Conservation (phyloP, 2,797 vertebrate species). For the Staurois parvus region DNA sequence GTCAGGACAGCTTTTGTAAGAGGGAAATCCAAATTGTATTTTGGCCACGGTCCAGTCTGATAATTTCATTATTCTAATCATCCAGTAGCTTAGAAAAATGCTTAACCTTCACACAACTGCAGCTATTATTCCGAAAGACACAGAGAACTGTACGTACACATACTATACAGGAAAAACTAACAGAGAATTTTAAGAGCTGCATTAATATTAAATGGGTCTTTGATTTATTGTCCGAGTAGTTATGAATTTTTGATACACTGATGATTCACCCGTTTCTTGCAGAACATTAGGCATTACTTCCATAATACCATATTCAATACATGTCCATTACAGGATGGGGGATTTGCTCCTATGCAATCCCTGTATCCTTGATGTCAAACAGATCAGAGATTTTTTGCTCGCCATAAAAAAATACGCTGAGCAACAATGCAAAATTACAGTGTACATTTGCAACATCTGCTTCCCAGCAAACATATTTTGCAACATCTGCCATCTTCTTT, state of each 20-base stretch:
- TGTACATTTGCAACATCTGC: slow-evolving; percentile 68
- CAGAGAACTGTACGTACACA: slow-evolving; percentile 41
- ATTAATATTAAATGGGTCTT: slow-evolving; percentile 60
- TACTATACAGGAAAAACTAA: slow-evolving; percentile 59
- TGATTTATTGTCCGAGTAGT: slow-evolving; percentile 59
- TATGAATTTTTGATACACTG: slow-evolving; percentile 62
- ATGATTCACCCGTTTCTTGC: slow-evolving; percentile 55
- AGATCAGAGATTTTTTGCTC: slow-evolving; percentile 31
- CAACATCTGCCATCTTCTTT: slow-evolving; percentile 64
- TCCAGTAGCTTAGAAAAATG: slow-evolving; percentile 35
- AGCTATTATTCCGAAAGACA: slow-evolving; percentile 41
- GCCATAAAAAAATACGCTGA: slow-evolving; percentile 32
- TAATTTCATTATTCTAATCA: slow-evolving; percentile 55
- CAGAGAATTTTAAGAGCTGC: slow-evolving; percentile 62
- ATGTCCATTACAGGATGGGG: slow-evolving; percentile 13
- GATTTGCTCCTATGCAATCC: neutral
- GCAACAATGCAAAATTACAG: slow-evolving; percentile 49
- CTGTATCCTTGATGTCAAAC: neutral
- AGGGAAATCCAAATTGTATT: slow-evolving; percentile 17
- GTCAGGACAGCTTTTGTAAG: slow-evolving; percentile 18
- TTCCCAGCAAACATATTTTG: slow-evolving; percentile 67
- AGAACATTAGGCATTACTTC: slow-evolving; percentile 42
- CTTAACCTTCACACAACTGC: slow-evolving; percentile 57
- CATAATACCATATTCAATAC: slow-evolving; percentile 48
- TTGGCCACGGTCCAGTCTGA: slow-evolving; percentile 32